Evolutionary conservation across 2,888 invertebrate genomes (phyloP).

Genomic region (Xylota segnis): DNA sequence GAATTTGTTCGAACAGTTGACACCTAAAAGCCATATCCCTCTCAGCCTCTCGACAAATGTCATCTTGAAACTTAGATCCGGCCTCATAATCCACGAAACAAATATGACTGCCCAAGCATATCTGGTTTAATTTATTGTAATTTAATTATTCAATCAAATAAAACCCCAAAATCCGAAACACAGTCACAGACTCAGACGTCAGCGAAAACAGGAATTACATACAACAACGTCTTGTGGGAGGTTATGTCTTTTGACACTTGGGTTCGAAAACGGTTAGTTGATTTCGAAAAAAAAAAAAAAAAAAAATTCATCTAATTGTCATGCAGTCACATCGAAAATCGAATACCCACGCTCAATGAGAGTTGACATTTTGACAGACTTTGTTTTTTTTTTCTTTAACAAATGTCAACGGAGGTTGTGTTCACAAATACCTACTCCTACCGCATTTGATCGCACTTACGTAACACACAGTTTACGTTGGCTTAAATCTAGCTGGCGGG

Average conservation of each 20-base stretch:
- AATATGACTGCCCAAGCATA: conserved; percentile 17
- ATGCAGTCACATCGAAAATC: conserved; percentile 2
- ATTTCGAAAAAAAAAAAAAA: neutral
- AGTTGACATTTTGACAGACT: conserved; percentile 39
- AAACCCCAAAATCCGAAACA: conserved; percentile 29
- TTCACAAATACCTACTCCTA: conserved; percentile 14
- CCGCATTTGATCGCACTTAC: conserved; percentile 22
- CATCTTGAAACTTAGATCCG: conserved; percentile 65
- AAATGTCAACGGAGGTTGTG: conserved; percentile 44
- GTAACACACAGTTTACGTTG: conserved; percentile 12
- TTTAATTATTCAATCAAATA: conserved; percentile 69
- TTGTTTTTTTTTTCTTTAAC: no score
- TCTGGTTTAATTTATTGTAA: conserved; percentile 55
- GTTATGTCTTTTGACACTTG: conserved; percentile 32
- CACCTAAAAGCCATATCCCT: neutral
- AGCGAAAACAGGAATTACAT: conserved; percentile 51
- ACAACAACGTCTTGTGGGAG: conserved; percentile 40
- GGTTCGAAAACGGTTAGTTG: neutral
- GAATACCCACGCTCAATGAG: neutral
- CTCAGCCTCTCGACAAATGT: conserved; percentile 14
- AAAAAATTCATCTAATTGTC: conserved; percentile 12
- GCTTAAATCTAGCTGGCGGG: neutral
- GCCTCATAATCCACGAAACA: conserved; percentile 46
- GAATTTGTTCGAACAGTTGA: conserved; percentile 35
- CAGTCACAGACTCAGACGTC: conserved; percentile 53